Base-by-base conservation (phyloP, 2,888 invertebrate species). In the Leptinotarsa haldemani region DNA sequence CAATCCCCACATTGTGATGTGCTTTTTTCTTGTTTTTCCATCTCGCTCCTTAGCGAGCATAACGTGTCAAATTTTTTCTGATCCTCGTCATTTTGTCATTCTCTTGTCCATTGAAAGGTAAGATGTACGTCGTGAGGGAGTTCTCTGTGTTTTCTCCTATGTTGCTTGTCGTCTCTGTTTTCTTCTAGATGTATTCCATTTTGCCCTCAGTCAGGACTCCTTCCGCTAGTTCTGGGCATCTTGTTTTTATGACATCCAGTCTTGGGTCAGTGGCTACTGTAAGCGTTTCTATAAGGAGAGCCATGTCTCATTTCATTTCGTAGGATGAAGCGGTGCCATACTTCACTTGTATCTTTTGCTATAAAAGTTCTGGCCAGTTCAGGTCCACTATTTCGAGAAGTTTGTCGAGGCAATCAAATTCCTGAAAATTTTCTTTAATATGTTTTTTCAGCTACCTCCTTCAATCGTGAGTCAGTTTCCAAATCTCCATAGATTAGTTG, bases 111-210 rank as follows among this genome's bases (percentile, higher is more conserved):
- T 46, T 40, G n/a, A 64, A 46, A 48, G 65, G 22, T 48, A 48
- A 18, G n/a, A 65, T n/a, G 47, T n/a, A 18, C 47, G 65, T 65
- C 65, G 48, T 46, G 47, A 46, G 18, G 65, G 47, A 20, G 20
- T 65, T 65, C 48, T 65, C 65, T 12, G n/a, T n/a, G 20, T 48
- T 65, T 9, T 18, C 12, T n/a, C 48, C 47, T 15, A 12, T 65
- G 40, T 22, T 65, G 48, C 48, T 65, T 22, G 20, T 65, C 65
- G 50, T 52, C n/a, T 52, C 52, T 3, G 52, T 52, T 52, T 52
- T 52, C n/a, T 52, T 52, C n/a, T 52, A 4, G 4, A 18, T 52
- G n/a, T 52, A 52, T n/a, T 2, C 52, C 52, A 52, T 3, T 52
- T 52, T 52, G n/a, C n/a, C n/a, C 22, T 65, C 48, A 13, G 48